Evolutionary conservation across 23 tunicate genomes (phyloP).

Genomic region (Trididemnum nubilum): DNA sequence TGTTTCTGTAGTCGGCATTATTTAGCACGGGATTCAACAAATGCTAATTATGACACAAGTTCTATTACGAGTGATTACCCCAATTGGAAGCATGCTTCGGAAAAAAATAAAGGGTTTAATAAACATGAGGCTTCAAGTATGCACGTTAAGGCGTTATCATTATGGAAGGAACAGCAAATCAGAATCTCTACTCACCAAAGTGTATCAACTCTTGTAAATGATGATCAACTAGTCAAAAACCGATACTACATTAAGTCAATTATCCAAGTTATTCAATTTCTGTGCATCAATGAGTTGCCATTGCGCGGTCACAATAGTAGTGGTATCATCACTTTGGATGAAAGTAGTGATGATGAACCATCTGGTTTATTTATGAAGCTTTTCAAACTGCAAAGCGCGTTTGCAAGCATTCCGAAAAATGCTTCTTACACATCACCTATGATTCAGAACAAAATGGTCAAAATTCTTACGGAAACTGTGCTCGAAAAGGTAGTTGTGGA

Average conservation of each 20-base stretch:
- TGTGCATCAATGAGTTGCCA: no score
- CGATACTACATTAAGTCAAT: slow-evolving; percentile 1
- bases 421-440: no score
- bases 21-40: background rate
- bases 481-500: no score
- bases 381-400: no score
- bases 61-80: background rate
- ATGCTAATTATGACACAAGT: background rate
- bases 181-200: background rate
- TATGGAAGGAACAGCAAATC: background rate
- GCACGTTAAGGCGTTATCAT: background rate
- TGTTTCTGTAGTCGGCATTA: no score
- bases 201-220: background rate
- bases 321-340: no score
- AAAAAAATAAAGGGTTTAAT: background rate
- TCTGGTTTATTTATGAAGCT: no score
- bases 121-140: background rate
- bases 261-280: background rate
- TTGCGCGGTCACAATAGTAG: no score
- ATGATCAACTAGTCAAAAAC: background rate
- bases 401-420: no score
- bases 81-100: slow-evolving; percentile 1
- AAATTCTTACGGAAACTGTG: no score
- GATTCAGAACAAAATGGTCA: no score
- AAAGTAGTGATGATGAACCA: no score